Percentiles rank a stretch among this genome's conserved stretches.
Evolutionary conservation across 2,113 vertebrate species (phyloP).

Genomic region (Platysteira castanea): DNA sequence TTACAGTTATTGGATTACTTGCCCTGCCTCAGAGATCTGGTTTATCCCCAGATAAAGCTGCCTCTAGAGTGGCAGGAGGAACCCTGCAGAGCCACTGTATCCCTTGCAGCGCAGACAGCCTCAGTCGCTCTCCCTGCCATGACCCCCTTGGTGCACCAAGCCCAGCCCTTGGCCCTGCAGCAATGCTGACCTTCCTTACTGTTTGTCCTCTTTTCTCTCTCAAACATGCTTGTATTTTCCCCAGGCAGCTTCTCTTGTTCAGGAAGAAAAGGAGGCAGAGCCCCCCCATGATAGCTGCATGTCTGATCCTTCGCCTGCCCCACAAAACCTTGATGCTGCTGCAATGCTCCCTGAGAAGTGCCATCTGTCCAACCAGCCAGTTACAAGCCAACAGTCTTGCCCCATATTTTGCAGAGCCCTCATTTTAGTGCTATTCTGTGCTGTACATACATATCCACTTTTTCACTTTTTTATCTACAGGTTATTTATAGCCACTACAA

Average conservation of each 20-base stretch:
- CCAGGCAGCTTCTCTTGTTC: neutral
- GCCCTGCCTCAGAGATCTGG: neutral
- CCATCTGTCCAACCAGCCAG: neutral
- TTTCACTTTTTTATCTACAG: neutral
- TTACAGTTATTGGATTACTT: neutral
- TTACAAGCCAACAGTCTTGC: neutral
- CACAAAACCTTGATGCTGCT: neutral
- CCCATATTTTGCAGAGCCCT: neutral
- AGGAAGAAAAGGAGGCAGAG: neutral
- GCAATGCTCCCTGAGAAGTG: neutral
- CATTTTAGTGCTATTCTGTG: neutral
- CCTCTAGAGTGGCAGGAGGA: neutral
- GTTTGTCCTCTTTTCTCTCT: neutral
- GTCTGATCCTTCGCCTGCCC: neutral
- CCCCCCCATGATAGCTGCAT: accelerated
- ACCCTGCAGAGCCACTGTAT: neutral
- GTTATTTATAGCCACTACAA: neutral
- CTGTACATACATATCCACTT: neutral
- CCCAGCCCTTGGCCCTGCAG: neutral
- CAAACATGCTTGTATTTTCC: neutral
- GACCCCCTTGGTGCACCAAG: neutral
- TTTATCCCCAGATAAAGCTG: neutral
- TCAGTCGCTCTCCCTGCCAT: accelerated
- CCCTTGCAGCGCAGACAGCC: neutral
- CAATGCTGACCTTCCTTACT: neutral